Evolutionary conservation across 2,797 vertebrate species (phyloP), one percentile per base, ranked within the genome.

Genomic region (Brotula barbata): DNA sequence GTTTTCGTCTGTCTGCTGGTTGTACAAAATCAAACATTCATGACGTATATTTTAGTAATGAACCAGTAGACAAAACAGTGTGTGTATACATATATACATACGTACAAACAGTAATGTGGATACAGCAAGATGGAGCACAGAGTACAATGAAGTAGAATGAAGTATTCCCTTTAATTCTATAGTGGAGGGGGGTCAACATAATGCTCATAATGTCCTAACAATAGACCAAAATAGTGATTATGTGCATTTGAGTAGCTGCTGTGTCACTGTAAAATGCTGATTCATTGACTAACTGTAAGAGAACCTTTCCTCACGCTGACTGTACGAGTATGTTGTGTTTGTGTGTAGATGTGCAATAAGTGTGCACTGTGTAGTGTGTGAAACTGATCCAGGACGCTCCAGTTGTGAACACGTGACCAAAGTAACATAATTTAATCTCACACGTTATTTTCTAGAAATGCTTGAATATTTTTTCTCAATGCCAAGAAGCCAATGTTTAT

Each of bases 401-500:
- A 42, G 62, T 78, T 78, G 77, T 86, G 70, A 81, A 82, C 78
- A 80, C 82, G 85, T 90, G 89, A 92, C 91, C 90, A 92, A 92
- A 91, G 89, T 90, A 85, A 84, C 85, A 82, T 78, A 53, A 61
- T 87, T 89, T 72, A 64, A 84, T 76, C 76, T 76, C 78, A 78
- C 66, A 83, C 67, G 75, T 90, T 88, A 36, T 88, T 91, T 90
- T 88, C 65, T 86, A 90, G 80, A 91, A 86, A 87, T 85, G 87
- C 87, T 88, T 88, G 75, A 90, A 84, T 91, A 87, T 89, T 87
- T 89, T 87, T 83, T 79, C 83, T 91, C 71, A 41, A 89, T 85
- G 88, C 87, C 90, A 91, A 91, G 86, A 92, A 90, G 85, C 81
- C 62, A 52, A 89, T 83, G 80, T 91, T 92, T 93, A 92, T 92